Percentiles rank a stretch among this genome's conserved stretches.
Conservation (phyloP, 2,888 invertebrate species). For the Allolobophora icterica region DNA sequence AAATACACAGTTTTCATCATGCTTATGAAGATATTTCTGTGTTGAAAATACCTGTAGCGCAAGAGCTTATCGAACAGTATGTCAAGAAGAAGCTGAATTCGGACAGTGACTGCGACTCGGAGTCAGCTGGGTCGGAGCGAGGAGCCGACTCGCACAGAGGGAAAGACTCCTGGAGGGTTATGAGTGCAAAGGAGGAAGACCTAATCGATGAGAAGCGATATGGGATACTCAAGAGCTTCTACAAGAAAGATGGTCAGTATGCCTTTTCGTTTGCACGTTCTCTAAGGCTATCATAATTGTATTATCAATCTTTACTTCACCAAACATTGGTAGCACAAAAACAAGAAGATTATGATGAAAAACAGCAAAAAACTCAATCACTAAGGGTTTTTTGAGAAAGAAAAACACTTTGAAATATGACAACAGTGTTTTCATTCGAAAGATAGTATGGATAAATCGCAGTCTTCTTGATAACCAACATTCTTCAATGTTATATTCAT, state of each 20-base stretch:
- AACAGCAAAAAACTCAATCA: no score
- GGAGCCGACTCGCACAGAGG: not conserved
- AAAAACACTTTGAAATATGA: no score
- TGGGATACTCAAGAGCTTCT: not conserved
- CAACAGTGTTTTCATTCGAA: no score
- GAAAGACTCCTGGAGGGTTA: not conserved
- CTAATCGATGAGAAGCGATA: not conserved
- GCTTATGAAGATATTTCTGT: not conserved
- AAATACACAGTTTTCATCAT: not conserved
- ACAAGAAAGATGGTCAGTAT: slow-evolving; percentile 8
- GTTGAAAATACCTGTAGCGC: slow-evolving; percentile 52
- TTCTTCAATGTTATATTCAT: no score
- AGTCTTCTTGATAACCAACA: no score
- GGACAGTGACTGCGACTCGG: slow-evolving; percentile 46
- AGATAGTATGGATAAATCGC: no score
- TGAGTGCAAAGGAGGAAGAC: not conserved
- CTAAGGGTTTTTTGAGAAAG: no score
- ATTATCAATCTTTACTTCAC: no score
- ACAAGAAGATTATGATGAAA: no score
- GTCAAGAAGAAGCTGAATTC: slow-evolving; percentile 58
- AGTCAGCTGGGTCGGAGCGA: not conserved
- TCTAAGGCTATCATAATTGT: no score
- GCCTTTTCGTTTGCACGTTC: not conserved
- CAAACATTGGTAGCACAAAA: no score
- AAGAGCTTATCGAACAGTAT: slow-evolving; percentile 62